Conservation (phyloP, 2,888 invertebrate genomes). For the Eupithecia insigniata region DNA sequence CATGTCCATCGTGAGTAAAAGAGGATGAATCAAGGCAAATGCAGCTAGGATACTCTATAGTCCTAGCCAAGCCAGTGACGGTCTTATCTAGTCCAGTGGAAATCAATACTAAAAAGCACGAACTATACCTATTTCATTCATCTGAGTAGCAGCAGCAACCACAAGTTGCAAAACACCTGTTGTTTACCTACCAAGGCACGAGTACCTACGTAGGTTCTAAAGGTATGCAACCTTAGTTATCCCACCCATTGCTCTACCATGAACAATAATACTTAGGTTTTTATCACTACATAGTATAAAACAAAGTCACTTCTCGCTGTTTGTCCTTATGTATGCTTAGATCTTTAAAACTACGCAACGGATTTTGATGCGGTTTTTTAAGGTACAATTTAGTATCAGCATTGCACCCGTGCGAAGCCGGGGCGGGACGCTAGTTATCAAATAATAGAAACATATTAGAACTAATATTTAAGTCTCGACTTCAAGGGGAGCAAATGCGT, state of each 20-base stretch:
- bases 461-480: too few relatives aligned
- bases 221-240: neutral
- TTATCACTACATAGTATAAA: too few relatives aligned
- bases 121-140: neutral
- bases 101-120: neutral
- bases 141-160: neutral
- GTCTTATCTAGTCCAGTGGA: neutral
- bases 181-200: neutral
- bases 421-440: too few relatives aligned
- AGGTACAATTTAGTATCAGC: too few relatives aligned
- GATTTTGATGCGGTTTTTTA: too few relatives aligned
- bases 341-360: too few relatives aligned
- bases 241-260: constrained; percentile 1
- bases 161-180: neutral
- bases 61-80: neutral
- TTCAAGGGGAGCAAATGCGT: too few relatives aligned
- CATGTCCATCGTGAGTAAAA: neutral
- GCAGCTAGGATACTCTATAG: neutral
- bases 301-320: too few relatives aligned
- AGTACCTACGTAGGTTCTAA: neutral
- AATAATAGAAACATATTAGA: too few relatives aligned
- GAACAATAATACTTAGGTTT: neutral
- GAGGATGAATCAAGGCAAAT: neutral
- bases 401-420: too few relatives aligned
- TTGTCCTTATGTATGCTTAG: too few relatives aligned